Evolutionary conservation across 2,113 vertebrate genomes (phyloP), one percentile per base, ranked within the genome.

Genomic region (Albula goreensis): DNA sequence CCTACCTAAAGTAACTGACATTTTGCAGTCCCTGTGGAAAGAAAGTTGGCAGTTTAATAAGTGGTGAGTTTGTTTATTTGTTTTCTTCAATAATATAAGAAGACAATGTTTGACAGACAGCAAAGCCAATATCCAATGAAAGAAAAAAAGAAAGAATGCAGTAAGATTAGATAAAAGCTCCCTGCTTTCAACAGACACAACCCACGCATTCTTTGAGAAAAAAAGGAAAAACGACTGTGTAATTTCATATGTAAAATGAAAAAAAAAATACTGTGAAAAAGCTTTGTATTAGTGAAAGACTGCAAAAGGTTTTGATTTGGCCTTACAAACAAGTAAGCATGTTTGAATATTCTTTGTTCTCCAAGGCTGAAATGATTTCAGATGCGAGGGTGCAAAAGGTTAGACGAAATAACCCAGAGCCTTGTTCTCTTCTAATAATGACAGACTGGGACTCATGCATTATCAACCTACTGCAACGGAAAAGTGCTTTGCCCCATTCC

Each of bases 1-100:
- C 63, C 22, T 12, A 70, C 63, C 63, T n/a, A n/a, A 22, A 70
- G 63, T 70, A 70, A 70, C 63, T 74, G 70, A 74, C 70, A 74
- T 74, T 31, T 31, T 31, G n/a, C 70, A 74, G 70, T 74, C 70
- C 8, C 70, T n/a, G 10, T 5, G 50, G 80, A 81, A 81, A 51
- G n/a, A 15, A 50, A 81, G 80, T 81, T 53, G 50, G 80, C 80
- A 81, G 80, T 60, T 85, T 85, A 80, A 85, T 78, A 85, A 85
- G 77, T 50, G 51, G 52, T 49, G 48, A 12, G 48, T 63, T 49
- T 83, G 19, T 66, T 80, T 85, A 83, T 70, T 74, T 85, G 74
- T 85, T 66, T 85, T 85, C 25, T 49, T 52, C 50, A 52, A 52
- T 81, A 81, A 81, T 81, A 81, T 81, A 52, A 52, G 19, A 81